Percentiles rank a stretch among this genome's conserved stretches.
Conservation (phyloP, 2,797 vertebrate genomes). For the Ptychobarbus kaznakovi region DNA sequence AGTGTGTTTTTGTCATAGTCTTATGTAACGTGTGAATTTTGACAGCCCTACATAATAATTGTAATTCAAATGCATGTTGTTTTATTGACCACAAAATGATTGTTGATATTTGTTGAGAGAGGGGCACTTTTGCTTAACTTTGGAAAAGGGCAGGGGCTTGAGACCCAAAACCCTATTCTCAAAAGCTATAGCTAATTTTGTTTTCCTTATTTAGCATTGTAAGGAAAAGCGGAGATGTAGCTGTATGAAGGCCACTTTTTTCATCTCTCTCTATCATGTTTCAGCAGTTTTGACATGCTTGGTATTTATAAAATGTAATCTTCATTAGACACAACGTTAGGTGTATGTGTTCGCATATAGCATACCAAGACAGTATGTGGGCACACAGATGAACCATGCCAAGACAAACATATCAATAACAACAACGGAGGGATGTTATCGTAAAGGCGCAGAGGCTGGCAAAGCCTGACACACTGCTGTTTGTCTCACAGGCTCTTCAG, state of each 20-base stretch:
- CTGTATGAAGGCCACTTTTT: constrained; percentile 28
- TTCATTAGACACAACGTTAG: constrained; percentile 34
- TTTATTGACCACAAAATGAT: neutral
- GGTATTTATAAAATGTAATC: constrained; percentile 51
- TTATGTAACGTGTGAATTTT: no score
- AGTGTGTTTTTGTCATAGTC: no score
- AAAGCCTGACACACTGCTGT: constrained; percentile 28
- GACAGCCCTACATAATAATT: no score
- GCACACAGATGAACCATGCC: constrained; percentile 15
- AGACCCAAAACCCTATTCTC: neutral
- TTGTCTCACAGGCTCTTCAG: constrained; percentile 34
- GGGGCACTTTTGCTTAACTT: neutral
- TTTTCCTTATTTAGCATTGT: constrained; percentile 15
- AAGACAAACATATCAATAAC: constrained; percentile 48
- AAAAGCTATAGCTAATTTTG: neutral
- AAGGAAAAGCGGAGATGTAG: neutral
- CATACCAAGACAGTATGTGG: constrained; percentile 32
- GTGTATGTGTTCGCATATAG: neutral
- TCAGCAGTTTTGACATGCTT: constrained; percentile 40
- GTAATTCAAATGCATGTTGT: neutral
- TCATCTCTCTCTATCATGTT: constrained; percentile 39
- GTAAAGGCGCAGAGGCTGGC: constrained; percentile 39
- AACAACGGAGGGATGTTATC: constrained; percentile 34
- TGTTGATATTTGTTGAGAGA: neutral
- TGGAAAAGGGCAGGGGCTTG: neutral